phyloP scores from a whole-genome alignment of 1,140 invertebrate species.

The Drosophila nigromelanica region DNA sequence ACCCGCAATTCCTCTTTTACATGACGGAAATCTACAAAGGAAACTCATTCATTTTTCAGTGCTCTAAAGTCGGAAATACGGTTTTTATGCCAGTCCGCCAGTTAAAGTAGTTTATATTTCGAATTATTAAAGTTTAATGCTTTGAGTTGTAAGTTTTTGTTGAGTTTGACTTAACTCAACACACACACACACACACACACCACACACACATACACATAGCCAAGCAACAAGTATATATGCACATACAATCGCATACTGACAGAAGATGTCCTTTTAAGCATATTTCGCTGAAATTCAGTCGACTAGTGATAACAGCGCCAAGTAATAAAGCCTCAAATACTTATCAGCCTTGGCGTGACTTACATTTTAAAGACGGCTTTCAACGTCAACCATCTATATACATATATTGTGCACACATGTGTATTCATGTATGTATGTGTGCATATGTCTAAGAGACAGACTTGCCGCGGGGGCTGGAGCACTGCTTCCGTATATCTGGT shows the following conservation, averaged over 20 bases:
- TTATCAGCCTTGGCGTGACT: constrained; percentile 77
- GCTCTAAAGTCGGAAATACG: constrained; percentile 41
- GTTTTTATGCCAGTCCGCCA: constrained; percentile 56
- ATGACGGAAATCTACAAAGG: constrained; percentile 27
- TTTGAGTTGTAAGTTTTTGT: constrained; percentile 17
- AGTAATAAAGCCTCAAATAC: constrained; percentile 73
- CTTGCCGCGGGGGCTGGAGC: constrained; percentile 42
- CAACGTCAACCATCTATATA: constrained; percentile 28
- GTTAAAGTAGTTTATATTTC: constrained; percentile 76
- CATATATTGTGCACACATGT: constrained; percentile 15
- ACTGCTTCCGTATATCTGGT: constrained; percentile 68
- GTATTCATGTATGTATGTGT: constrained; percentile 9
- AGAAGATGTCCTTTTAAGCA: constrained; percentile 48
- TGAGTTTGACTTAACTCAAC: constrained; percentile 33
- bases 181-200: neutral
- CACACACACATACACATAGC: neutral
- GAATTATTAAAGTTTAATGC: constrained; percentile 75
- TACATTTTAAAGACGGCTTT: constrained; percentile 76
- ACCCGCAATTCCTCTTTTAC: constrained; percentile 1
- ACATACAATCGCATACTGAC: neutral
- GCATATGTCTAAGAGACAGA: constrained; percentile 28
- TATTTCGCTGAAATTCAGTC: constrained; percentile 61
- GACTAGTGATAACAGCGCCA: constrained; percentile 61
- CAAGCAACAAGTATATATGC: constrained; percentile 48
- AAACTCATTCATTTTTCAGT: constrained; percentile 39